A percentile compares a stretch with the other conserved stretches of the same genome.
phyloP scores from a whole-genome alignment of 2,797 vertebrate species.

The Catamblyrhynchus diadema region DNA sequence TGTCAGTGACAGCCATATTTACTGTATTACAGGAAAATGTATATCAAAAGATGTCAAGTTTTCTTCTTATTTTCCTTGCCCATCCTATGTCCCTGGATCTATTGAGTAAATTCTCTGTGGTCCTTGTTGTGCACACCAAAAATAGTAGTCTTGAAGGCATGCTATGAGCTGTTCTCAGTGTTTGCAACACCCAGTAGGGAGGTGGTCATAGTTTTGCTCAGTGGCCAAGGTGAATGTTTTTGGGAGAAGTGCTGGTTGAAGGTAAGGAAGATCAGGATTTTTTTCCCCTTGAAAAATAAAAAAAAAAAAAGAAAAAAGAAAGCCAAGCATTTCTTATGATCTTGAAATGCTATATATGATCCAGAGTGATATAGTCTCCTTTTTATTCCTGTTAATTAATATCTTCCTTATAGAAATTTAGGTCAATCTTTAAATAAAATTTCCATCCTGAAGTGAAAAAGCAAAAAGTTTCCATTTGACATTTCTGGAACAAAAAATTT shows the following conservation, averaged over 20 bases:
- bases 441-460: background rate
- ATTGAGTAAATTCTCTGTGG: background rate
- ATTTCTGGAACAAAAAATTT: conserved; percentile 21
- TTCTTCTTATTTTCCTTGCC: background rate
- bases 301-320: background rate
- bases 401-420: background rate
- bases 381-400: background rate
- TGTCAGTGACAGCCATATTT: background rate
- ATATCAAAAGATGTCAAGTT: background rate
- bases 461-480: background rate
- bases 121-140: background rate
- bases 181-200: background rate
- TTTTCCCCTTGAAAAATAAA: background rate
- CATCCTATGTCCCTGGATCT: background rate
- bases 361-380: background rate
- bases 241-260: background rate
- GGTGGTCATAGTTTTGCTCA: background rate
- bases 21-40: background rate
- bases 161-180: background rate
- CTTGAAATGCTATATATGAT: background rate
- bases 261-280: background rate
- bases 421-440: background rate
- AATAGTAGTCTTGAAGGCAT: background rate
- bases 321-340: background rate
- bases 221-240: background rate